Percentiles rank a stretch among this genome's conserved stretches.
Evolutionary conservation across 2,888 invertebrate species (phyloP).

Genomic region (Meloe dianella): DNA sequence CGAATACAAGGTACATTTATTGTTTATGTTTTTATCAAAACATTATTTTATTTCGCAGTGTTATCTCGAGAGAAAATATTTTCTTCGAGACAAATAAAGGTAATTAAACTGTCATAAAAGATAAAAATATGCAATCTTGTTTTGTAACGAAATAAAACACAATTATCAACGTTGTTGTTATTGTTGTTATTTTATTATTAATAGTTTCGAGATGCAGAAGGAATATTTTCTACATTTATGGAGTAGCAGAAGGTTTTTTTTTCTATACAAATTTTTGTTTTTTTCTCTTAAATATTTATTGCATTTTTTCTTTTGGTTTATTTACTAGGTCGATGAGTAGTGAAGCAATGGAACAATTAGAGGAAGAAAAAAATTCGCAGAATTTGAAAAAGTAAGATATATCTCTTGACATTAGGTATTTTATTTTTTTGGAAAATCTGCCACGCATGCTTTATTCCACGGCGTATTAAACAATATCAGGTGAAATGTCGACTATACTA

Average conservation of each 20-base stretch:
- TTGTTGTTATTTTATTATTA: background rate
- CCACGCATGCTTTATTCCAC: no score
- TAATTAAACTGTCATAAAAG: slow-evolving; percentile 2
- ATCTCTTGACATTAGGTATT: background rate
- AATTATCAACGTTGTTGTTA: background rate
- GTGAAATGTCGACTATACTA: no score
- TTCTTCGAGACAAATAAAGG: background rate
- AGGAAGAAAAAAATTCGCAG: background rate
- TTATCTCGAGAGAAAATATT: background rate
- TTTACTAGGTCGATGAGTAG: background rate
- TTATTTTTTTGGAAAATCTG: no score
- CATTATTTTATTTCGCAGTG: background rate
- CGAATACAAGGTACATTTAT: background rate
- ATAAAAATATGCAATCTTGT: background rate
- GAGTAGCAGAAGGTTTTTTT: background rate
- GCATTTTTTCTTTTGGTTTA: background rate
- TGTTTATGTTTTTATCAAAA: background rate
- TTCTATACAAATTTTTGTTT: no score
- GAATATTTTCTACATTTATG: background rate
- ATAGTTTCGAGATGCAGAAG: background rate
- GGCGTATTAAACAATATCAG: no score
- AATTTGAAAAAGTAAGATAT: background rate
- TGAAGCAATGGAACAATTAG: background rate
- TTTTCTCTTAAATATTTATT: background rate
- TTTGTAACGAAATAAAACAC: background rate